These are phyloP conservation scores for Osmerus eperlanus DNA, from an alignment of 2,113 vertebrate genomes.

Conservation along the genomic window DNA sequence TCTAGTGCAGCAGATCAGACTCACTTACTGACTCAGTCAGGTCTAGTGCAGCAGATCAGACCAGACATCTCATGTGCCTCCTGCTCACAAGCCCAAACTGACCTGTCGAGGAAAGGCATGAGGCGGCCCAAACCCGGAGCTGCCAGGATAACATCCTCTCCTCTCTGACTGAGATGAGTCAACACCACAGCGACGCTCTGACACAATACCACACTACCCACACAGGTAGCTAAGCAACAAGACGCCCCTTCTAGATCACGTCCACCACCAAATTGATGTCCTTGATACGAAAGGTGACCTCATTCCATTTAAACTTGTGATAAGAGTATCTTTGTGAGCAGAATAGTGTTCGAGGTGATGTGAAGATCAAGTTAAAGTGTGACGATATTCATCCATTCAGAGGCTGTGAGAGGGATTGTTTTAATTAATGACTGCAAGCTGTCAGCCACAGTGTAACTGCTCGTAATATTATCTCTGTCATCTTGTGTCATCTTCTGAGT, in stretches of 20 bases:
- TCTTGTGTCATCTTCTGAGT: conserved; percentile 48
- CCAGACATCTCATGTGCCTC: no score
- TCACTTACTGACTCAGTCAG: no score
- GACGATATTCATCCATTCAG: conserved; percentile 17
- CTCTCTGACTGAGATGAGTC: not conserved
- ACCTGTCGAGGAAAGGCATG: no score
- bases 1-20: no score
- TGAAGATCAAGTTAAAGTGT: conserved; percentile 8
- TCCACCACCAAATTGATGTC: not conserved
- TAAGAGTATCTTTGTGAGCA: not conserved
- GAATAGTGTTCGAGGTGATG: not conserved
- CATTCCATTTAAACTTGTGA: no score
- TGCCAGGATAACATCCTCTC: no score
- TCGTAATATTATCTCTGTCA: conserved; percentile 39
- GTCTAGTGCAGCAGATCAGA: no score
- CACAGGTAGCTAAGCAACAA: conserved; percentile 3
- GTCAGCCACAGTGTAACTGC: conserved; percentile 37
- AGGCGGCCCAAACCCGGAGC: not conserved
- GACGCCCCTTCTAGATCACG: not conserved
- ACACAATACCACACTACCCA: not conserved
- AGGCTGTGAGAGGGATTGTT: conserved; percentile 24
- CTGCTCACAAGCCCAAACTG: no score
- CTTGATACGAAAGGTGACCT: no score
- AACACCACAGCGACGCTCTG: not conserved
- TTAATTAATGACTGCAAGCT: conserved; percentile 58